Conservation (phyloP, 53 echinoderm and acorn worm species). For the Henricia sp. region DNA sequence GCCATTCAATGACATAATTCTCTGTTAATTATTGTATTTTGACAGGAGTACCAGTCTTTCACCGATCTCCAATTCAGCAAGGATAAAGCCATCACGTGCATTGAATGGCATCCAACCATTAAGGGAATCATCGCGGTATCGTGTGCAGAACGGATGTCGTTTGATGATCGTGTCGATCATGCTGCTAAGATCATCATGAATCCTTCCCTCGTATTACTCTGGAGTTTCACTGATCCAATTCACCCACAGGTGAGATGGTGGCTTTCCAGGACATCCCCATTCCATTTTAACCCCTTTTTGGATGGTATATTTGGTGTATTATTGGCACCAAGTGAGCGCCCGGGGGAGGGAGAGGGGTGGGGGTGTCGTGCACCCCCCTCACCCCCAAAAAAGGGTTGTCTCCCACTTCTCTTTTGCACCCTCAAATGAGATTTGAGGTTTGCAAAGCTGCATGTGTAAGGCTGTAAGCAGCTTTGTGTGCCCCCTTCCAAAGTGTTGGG, state of each 20-base stretch:
- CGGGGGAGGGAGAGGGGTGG: too few species aligned
- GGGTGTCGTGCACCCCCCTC: too few species aligned
- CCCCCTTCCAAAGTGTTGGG: too few species aligned
- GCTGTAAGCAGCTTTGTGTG: too few species aligned
- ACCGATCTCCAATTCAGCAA: slow-evolving; percentile 97
- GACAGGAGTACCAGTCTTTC: slow-evolving; percentile 98
- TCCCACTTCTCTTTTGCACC: too few species aligned
- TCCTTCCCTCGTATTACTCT: slow-evolving; percentile 91
- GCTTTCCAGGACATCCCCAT: too few species aligned
- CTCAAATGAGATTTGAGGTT: too few species aligned
- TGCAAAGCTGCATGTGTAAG: too few species aligned
- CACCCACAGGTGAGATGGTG: slow-evolving; percentile 99
- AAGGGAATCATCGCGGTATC: slow-evolving; percentile 95
- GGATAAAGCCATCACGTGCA: slow-evolving; percentile 89
- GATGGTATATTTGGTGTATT: neutral
- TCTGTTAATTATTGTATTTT: slow-evolving; percentile 12
- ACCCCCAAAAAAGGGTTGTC: too few species aligned
- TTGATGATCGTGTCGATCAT: slow-evolving; percentile 90
- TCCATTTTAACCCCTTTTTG: too few species aligned
- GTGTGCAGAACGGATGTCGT: slow-evolving; percentile 89
- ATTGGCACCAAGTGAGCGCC: too few species aligned
- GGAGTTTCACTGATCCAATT: slow-evolving; percentile 98
- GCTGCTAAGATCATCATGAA: slow-evolving; percentile 96
- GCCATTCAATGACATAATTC: neutral
- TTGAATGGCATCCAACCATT: slow-evolving; percentile 96